Base-by-base conservation (phyloP, 1,140 invertebrate species). In the Himalopsyche phryganea region DNA sequence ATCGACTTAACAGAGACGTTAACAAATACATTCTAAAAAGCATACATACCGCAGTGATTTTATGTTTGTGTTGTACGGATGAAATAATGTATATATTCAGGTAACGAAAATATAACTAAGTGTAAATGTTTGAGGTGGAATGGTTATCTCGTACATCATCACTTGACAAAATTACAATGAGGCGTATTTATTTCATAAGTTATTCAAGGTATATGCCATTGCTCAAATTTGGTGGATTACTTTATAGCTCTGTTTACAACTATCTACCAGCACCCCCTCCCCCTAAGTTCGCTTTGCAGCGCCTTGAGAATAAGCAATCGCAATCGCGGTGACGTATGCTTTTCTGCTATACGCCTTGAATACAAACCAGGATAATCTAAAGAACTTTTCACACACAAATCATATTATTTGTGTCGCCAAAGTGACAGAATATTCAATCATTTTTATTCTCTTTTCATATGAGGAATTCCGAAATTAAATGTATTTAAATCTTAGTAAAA, bases 351-450 rank as follows among this genome's bases (percentile, higher is more conserved):
- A 6, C 6, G 18, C 41, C 28, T 44, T 54, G 51, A 54, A 54
- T 54, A 54, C 51, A 44, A 54, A 54, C 40, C 40, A 32, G n/a
- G 40, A 13, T 44, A 46, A 54, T 54, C 51, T 32, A 44, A 41
- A 52, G 40, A 6, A 10, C n/a, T 54, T 44, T 53, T 28, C 49
- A 13, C n/a, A 33, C 47, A 28, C 23, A 28, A 28, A 28, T 28
- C 23, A 28, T 28, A 28, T 28, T 28, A 28, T 28, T 28, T 28
- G 23, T 28, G 23, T 28, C 23, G 23, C 23, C 3, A 28, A 28
- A 9, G n/a, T 15, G 32, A 15, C 32, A 5, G 2, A 23, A 13
- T 42, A 20, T 14, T 15, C 15, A 15, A 7, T 6, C 13, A 14
- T 36, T 18, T 36, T 38, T 50, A 15, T 23, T 36, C 11, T 36